Conservation (phyloP, 2,797 vertebrate genomes). For the Leuciscus waleckii region DNA sequence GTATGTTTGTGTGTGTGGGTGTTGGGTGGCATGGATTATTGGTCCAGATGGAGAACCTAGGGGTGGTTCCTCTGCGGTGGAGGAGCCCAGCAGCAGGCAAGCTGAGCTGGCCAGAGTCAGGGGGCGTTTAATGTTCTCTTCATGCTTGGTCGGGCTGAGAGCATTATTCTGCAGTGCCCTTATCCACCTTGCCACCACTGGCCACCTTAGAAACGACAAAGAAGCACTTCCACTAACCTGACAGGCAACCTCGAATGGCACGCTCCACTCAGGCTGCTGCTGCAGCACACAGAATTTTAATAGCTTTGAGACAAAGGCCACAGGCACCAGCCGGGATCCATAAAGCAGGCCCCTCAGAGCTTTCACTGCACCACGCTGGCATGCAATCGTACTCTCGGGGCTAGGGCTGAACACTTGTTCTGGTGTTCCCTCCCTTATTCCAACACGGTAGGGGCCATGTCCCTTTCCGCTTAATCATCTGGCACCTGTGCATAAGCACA, state of each 20-base stretch:
- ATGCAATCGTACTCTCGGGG: slow-evolving; percentile 73
- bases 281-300: slow-evolving; percentile 77
- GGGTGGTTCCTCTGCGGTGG: slow-evolving; percentile 64
- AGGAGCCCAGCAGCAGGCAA: slow-evolving; percentile 59
- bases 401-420: slow-evolving; percentile 71
- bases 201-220: slow-evolving; percentile 65
- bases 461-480: slow-evolving; percentile 69
- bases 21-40: slow-evolving; percentile 41
- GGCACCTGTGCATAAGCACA: slow-evolving; percentile 61
- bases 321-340: slow-evolving; percentile 73
- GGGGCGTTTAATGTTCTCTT: slow-evolving; percentile 52
- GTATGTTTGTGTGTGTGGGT: slow-evolving; percentile 47
- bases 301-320: slow-evolving; percentile 79
- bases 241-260: slow-evolving; percentile 79
- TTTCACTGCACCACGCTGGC: slow-evolving; percentile 73
- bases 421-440: slow-evolving; percentile 62
- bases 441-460: slow-evolving; percentile 60
- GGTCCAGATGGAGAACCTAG: slow-evolving; percentile 69
- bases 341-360: slow-evolving; percentile 76
- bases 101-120: slow-evolving; percentile 60
- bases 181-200: slow-evolving; percentile 58
- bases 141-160: not conserved
- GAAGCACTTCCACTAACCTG: slow-evolving; percentile 75
- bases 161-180: slow-evolving; percentile 8
- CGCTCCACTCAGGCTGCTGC: slow-evolving; percentile 67